A percentile compares a stretch with the other conserved stretches of the same genome.
These are phyloP conservation scores for Sebastes cheni DNA, from an alignment of 2,797 vertebrate species.

Conservation along the genomic window DNA sequence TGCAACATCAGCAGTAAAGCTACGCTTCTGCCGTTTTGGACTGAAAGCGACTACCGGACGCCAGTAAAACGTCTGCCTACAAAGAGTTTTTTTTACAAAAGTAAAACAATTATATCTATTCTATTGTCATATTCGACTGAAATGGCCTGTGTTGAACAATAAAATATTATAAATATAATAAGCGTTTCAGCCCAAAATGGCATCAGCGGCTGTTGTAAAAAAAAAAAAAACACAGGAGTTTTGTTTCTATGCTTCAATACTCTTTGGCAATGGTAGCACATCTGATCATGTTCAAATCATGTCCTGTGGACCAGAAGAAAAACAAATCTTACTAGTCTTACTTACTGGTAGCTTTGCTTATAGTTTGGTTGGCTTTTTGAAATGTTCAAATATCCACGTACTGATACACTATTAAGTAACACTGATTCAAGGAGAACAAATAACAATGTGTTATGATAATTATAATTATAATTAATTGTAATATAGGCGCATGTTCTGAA, in stretches of 20 bases:
- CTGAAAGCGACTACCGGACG: no score
- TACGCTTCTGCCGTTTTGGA: no score
- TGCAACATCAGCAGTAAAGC: no score
- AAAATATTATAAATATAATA: no score
- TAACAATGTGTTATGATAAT: not conserved
- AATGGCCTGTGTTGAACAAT: no score
- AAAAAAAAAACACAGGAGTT: no score
- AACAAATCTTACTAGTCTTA: not conserved
- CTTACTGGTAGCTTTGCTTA: not conserved
- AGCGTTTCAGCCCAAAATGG: no score
- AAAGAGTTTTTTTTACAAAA: no score
- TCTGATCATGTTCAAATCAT: not conserved
- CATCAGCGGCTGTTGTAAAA: no score
- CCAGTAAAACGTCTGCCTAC: no score
- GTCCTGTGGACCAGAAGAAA: not conserved
- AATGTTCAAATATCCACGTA: not conserved
- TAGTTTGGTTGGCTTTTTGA: not conserved
- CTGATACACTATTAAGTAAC: not conserved
- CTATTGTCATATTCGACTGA: fast-evolving
- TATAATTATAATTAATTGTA: not conserved
- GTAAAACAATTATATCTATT: no score
- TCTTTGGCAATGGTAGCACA: not conserved
- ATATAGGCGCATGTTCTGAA: not conserved
- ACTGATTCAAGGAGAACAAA: not conserved
- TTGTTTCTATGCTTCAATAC: no score